A percentile compares a stretch with the other conserved stretches of the same genome.
Evolutionary conservation across 1,140 invertebrate genomes (phyloP).

Genomic region (Musca domestica): DNA sequence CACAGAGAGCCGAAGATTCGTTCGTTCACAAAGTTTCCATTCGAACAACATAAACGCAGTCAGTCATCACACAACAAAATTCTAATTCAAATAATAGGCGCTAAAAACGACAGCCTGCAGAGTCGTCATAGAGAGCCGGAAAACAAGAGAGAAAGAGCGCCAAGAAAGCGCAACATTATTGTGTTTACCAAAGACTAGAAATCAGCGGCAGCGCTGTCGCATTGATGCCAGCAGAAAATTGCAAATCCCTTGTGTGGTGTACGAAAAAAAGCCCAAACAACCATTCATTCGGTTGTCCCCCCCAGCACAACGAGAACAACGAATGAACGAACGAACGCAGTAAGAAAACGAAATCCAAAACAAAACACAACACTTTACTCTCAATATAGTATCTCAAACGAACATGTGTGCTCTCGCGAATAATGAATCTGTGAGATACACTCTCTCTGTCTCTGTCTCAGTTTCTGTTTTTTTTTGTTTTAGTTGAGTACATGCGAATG

Average conservation of each 20-base stretch:
- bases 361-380: not conserved
- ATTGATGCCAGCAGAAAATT: not conserved
- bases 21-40: no score
- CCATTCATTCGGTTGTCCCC: no score
- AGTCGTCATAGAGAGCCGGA: not conserved
- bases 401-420: not conserved
- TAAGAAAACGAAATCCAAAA: not conserved
- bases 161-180: slow-evolving; percentile 2
- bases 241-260: not conserved
- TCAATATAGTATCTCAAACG: not conserved
- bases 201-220: not conserved
- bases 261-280: not conserved
- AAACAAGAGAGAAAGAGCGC: not conserved
- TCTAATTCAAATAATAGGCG: no score
- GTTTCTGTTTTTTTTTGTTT: no score
- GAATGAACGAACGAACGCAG: no score
- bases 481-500: not conserved
- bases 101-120: not conserved
- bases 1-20: no score
- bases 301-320: no score
- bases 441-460: not conserved
- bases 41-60: no score
- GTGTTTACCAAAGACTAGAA: not conserved
- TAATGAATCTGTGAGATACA: not conserved
- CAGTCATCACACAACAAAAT: no score